Conservation (phyloP, 2,113 vertebrate genomes). For the Reinhardtius hippoglossoides region DNA sequence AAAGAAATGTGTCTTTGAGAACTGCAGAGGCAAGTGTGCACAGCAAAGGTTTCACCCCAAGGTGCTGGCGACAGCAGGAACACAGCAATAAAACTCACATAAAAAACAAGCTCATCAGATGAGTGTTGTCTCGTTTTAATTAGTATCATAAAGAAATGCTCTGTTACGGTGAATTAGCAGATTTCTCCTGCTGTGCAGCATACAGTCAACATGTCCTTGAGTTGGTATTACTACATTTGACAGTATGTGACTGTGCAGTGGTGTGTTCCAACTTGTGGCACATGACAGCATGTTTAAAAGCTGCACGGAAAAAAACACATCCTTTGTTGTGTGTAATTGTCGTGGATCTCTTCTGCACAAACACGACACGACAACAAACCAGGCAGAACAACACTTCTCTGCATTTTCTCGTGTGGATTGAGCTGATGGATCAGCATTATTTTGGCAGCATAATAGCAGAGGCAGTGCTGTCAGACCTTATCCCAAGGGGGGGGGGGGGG, state of each 20-base stretch:
- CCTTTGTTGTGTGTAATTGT: not conserved
- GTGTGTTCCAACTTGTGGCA: not conserved
- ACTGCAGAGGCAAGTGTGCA: slow-evolving; percentile 18
- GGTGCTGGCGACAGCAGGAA: slow-evolving; percentile 31
- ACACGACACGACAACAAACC: not conserved
- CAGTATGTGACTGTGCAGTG: not conserved
- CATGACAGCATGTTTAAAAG: not conserved
- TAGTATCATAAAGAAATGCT: slow-evolving; percentile 35
- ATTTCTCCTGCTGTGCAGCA: not conserved
- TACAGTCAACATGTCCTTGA: slow-evolving; percentile 7
- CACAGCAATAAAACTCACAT: slow-evolving; percentile 44
- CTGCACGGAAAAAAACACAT: not conserved
- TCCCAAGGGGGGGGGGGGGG: not conserved
- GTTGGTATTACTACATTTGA: not conserved
- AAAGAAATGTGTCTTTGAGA: slow-evolving; percentile 44
- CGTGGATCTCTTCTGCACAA: not conserved
- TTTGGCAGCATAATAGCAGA: not conserved
- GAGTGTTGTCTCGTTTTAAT: slow-evolving; percentile 37
- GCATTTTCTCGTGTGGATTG: not conserved
- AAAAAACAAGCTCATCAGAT: slow-evolving; percentile 24
- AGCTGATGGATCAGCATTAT: not conserved
- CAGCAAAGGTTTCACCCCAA: slow-evolving; percentile 13
- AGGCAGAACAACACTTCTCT: no score
- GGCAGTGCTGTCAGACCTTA: not conserved
- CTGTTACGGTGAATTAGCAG: slow-evolving; percentile 30